Base-by-base conservation (phyloP, 2,113 vertebrate genomes). In the Numida meleagris region DNA sequence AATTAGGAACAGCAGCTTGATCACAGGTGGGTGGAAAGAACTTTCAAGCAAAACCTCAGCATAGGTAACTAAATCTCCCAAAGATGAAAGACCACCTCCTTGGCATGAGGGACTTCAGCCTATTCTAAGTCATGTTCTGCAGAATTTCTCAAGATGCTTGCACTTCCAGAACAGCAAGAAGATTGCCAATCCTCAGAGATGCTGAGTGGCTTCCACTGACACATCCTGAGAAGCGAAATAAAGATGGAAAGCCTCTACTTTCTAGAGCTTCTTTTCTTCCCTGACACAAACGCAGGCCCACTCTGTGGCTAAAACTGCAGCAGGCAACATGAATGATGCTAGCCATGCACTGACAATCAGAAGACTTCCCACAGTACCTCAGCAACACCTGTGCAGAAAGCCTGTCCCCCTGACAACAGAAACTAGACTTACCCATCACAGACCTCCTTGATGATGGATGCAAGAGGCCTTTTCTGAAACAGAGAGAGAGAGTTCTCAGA, bases 401-500 rank as follows among this genome's bases (percentile, higher is more conserved):
- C n/a, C n/a, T n/a, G n/a, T n/a, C n/a, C n/a, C n/a, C n/a, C n/a
- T n/a, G n/a, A n/a, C n/a, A 43, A 71, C n/a, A 85, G 78, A 77
- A 66, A 61, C 57, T 84, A 25, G 51, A 97, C 99, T 98, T 97
- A 99, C 99, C 99, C 99, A 68, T 99, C 99, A 95, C 99, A 99
- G 46, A 99, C 99, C 95, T 99, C 99, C 95, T 99, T 98, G 97
- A 99, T 98, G 89, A 99, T 98, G 72, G 99, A 99, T 16, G 98
- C 98, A 96, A 99, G 97, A 50, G 99, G 99, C 95, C 99, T 98
- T 98, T 99, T 99, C 99, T 99, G 97, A 86, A 97, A 97, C 42
- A 86, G 46, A 96, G 65, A 94, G 45, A 97, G 46, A 86, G 36
- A 95, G 61, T 86, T 53, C n/a, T 73, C 62, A 91, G 82, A 51